These are phyloP conservation scores for Matsumyia berberina DNA, from an alignment of 2,888 invertebrate genomes.

Conservation along the genomic window DNA sequence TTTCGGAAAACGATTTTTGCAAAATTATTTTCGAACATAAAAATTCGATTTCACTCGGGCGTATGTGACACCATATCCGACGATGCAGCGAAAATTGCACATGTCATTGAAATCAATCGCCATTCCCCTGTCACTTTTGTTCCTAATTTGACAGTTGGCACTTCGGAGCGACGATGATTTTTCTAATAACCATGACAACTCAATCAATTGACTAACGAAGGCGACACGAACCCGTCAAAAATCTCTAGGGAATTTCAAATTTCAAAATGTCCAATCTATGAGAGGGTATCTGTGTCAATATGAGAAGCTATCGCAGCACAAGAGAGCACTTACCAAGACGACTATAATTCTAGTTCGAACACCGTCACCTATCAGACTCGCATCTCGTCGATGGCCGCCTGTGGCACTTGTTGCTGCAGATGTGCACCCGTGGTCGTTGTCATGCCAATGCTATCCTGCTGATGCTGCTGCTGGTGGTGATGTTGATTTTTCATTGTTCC, in stretches of 20 bases:
- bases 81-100: background rate
- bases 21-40: slow-evolving; percentile 1
- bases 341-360: slow-evolving; percentile 84
- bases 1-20: slow-evolving; percentile 19
- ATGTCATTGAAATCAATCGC: background rate
- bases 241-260: background rate
- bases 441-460: slow-evolving; percentile 83
- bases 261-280: slow-evolving; percentile 12
- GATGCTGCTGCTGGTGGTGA: slow-evolving; percentile 83
- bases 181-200: slow-evolving; percentile 24
- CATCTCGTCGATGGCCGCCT: slow-evolving; percentile 95
- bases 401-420: slow-evolving; percentile 88
- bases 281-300: too few species aligned
- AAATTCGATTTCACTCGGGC: too few species aligned
- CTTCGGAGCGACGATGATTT: background rate
- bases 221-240: background rate
- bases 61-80: slow-evolving; percentile 1
- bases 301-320: slow-evolving; percentile 22
- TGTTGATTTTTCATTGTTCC: slow-evolving; percentile 84
- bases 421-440: slow-evolving; percentile 83
- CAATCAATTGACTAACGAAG: slow-evolving; percentile 21
- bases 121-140: background rate
- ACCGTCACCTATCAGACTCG: slow-evolving; percentile 90
- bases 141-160: slow-evolving; percentile 4
- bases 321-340: slow-evolving; percentile 82